phyloP scores from a whole-genome alignment of 2,888 invertebrate genomes.

The Tiliacea aurago region DNA sequence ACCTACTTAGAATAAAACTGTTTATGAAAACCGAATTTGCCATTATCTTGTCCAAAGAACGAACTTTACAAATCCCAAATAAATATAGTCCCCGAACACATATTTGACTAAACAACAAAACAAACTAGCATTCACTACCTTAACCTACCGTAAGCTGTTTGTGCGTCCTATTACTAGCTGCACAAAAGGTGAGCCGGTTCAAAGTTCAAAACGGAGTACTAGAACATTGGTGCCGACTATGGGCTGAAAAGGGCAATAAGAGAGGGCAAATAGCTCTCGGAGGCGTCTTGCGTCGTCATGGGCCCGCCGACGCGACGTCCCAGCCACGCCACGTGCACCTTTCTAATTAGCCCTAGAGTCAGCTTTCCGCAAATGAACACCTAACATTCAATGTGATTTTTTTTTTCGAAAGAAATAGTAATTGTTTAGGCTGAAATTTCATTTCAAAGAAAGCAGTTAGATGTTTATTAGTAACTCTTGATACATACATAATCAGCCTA shows the following conservation, averaged over 20 bases:
- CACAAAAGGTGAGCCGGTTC: slow-evolving; percentile 55
- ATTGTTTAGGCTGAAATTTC: neutral
- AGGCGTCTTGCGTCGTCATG: slow-evolving; percentile 56
- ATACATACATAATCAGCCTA: too few relatives aligned
- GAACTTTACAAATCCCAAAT: slow-evolving; percentile 26
- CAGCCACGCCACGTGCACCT: slow-evolving; percentile 64
- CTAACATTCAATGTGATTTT: slow-evolving; percentile 36
- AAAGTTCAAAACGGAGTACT: slow-evolving; percentile 55
- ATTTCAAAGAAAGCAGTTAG: neutral
- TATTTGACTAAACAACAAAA: slow-evolving; percentile 39
- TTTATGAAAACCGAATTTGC: slow-evolving; percentile 3
- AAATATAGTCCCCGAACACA: slow-evolving; percentile 25
- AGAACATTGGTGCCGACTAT: slow-evolving; percentile 56
- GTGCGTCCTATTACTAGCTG: slow-evolving; percentile 43
- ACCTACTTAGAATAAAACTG: neutral
- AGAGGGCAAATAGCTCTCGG: slow-evolving; percentile 65
- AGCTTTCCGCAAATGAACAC: slow-evolving; percentile 43
- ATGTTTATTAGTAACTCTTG: neutral
- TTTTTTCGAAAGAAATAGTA: neutral
- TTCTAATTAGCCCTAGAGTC: slow-evolving; percentile 80
- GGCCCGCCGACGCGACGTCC: slow-evolving; percentile 54
- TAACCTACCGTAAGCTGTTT: slow-evolving; percentile 33
- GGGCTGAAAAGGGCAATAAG: slow-evolving; percentile 72
- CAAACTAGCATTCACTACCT: slow-evolving; percentile 19
- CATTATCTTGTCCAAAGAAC: neutral